Conservation (phyloP, 2,797 vertebrate genomes). For the Echeneis naucrates region DNA sequence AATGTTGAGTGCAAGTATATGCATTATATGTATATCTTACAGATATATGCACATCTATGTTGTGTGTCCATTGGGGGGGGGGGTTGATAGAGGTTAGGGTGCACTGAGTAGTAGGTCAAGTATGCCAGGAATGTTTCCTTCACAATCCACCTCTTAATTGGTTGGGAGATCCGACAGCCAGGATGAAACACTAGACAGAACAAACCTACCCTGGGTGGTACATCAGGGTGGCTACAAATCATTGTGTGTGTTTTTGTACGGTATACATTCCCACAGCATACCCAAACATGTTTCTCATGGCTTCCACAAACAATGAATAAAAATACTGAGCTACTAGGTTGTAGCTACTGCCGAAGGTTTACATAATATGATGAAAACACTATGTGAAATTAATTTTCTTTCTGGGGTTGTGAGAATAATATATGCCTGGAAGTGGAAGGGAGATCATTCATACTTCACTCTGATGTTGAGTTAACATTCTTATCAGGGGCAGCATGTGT, state of each 20-base stretch:
- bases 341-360: neutral
- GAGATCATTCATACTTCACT: constrained; percentile 6
- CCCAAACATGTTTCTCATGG: constrained; percentile 3
- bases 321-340: neutral
- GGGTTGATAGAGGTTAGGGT: constrained; percentile 39
- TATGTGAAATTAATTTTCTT: neutral
- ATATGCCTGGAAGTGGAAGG: neutral
- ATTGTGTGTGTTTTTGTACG: constrained; percentile 27
- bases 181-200: constrained; percentile 74
- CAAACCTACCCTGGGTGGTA: constrained; percentile 63
- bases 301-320: constrained; percentile 9
- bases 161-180: constrained; percentile 71
- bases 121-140: constrained; percentile 79
- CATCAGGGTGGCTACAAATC: constrained; percentile 57
- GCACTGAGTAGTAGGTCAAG: constrained; percentile 71
- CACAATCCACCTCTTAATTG: constrained; percentile 74
- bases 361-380: neutral
- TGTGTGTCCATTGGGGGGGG: constrained; percentile 23
- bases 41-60: constrained; percentile 19
- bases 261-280: constrained; percentile 21
- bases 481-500: neutral
- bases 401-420: neutral
- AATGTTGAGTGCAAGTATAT: no score
- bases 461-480: neutral
- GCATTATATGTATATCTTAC: no score